These are phyloP conservation scores for Erebia ligea DNA, from an alignment of 2,888 invertebrate genomes.

Conservation along the genomic window DNA sequence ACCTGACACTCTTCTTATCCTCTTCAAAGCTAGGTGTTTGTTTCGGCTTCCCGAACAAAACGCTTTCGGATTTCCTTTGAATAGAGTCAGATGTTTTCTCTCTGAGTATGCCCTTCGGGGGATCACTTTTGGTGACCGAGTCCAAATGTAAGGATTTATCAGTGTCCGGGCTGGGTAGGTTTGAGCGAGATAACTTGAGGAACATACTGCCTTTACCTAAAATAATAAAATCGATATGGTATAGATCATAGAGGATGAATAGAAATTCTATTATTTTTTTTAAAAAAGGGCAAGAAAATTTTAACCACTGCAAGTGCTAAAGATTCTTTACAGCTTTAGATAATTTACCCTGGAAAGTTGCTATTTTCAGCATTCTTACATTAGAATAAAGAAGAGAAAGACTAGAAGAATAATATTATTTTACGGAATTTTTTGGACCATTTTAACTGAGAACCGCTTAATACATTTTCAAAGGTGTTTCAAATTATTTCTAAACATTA, in stretches of 20 bases:
- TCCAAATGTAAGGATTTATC: constrained; percentile 71
- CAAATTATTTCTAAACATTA: too few species aligned
- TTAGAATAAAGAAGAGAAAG: too few species aligned
- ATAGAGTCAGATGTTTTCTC: constrained; percentile 78
- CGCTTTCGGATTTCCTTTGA: constrained; percentile 60
- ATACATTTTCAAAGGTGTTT: too few species aligned
- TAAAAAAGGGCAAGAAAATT: too few species aligned
- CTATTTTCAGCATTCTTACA: too few species aligned
- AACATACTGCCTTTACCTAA: constrained; percentile 75
- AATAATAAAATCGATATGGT: background rate
- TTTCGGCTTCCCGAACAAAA: constrained; percentile 55
- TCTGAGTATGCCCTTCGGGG: constrained; percentile 85
- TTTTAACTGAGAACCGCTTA: too few species aligned
- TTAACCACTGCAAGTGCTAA: too few species aligned
- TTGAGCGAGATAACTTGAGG: constrained; percentile 65
- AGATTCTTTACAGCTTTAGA: too few species aligned
- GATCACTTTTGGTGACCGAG: constrained; percentile 73
- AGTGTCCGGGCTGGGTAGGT: constrained; percentile 73
- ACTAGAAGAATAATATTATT: too few species aligned
- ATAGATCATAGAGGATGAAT: background rate
- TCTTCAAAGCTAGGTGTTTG: constrained; percentile 84
- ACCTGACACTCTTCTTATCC: constrained; percentile 89
- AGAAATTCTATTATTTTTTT: background rate
- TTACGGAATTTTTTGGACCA: too few species aligned
- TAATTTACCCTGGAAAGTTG: too few species aligned